Percentiles rank a stretch among this genome's conserved stretches.
Conservation (phyloP, 2,888 invertebrate genomes). For the Drosophila acutilabella region DNA sequence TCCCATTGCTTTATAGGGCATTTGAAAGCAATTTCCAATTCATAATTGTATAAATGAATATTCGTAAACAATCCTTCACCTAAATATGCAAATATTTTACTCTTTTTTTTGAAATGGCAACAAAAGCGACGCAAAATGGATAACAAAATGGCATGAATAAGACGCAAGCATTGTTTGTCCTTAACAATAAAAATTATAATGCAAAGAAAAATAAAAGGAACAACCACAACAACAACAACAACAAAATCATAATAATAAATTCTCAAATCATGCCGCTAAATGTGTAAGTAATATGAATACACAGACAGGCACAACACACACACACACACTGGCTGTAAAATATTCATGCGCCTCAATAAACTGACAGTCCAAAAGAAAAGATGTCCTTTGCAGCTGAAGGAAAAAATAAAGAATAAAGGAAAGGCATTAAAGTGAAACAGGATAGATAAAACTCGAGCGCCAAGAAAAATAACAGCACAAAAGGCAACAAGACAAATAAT, state of each 20-base stretch:
- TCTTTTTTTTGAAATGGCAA: slow-evolving; percentile 6
- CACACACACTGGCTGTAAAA: slow-evolving; percentile 58
- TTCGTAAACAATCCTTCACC: slow-evolving; percentile 19
- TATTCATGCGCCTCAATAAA: slow-evolving; percentile 79
- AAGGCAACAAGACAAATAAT: slow-evolving; percentile 11
- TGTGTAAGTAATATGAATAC: slow-evolving; percentile 36
- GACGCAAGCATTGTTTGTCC: slow-evolving; percentile 52
- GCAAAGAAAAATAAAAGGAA: slow-evolving; percentile 31
- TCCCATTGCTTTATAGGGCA: background rate
- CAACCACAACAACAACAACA: background rate
- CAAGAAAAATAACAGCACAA: slow-evolving; percentile 39
- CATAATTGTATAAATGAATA: slow-evolving; percentile 1
- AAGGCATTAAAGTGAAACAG: slow-evolving; percentile 56
- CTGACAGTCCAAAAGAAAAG: slow-evolving; percentile 64
- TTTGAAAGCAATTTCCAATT: slow-evolving; percentile 1
- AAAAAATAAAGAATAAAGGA: slow-evolving; percentile 8
- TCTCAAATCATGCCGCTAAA: slow-evolving; percentile 42
- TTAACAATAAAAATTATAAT: slow-evolving; percentile 61
- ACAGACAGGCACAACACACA: slow-evolving; percentile 13
- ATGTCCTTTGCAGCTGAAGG: slow-evolving; percentile 49
- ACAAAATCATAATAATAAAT: slow-evolving; percentile 48
- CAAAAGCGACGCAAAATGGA: slow-evolving; percentile 31
- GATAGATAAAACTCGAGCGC: slow-evolving; percentile 34
- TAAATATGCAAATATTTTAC: slow-evolving; percentile 28
- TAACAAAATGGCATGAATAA: slow-evolving; percentile 33